Evolutionary conservation across 2,797 vertebrate species (phyloP).

Genomic region (Falco novaeseelandiae): DNA sequence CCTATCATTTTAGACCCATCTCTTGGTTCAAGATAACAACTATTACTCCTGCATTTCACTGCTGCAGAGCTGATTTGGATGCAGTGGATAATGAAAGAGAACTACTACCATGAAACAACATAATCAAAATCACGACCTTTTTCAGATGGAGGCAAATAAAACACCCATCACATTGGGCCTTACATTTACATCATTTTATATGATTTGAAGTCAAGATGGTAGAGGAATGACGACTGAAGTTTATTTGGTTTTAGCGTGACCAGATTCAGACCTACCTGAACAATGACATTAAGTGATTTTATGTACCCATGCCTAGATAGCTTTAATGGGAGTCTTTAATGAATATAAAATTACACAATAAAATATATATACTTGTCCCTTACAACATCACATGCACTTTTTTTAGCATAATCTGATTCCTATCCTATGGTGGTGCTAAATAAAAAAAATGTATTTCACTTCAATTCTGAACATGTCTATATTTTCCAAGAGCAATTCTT

Average conservation of each 20-base stretch:
- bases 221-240: neutral
- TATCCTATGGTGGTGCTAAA: neutral
- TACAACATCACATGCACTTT: neutral
- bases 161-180: neutral
- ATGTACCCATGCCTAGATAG: neutral
- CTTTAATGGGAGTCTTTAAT: neutral
- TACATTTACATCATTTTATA: neutral
- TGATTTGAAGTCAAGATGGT: neutral
- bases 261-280: neutral
- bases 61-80: slow-evolving; percentile 14
- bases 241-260: neutral
- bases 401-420: slow-evolving; percentile 7
- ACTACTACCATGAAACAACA: slow-evolving; percentile 9
- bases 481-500: slow-evolving; percentile 48
- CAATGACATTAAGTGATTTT: slow-evolving; percentile 6
- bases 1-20: slow-evolving; percentile 38
- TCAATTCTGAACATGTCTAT: slow-evolving; percentile 23
- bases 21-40: slow-evolving; percentile 47
- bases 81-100: slow-evolving; percentile 55
- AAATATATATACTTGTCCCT: neutral
- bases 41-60: slow-evolving; percentile 32
- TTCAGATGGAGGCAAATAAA: slow-evolving; percentile 30
- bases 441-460: slow-evolving; percentile 26
- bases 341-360: neutral
- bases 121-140: slow-evolving; percentile 39